Evolutionary conservation across 2,888 invertebrate genomes (phyloP).

Genomic region (Campaea margaritaria): DNA sequence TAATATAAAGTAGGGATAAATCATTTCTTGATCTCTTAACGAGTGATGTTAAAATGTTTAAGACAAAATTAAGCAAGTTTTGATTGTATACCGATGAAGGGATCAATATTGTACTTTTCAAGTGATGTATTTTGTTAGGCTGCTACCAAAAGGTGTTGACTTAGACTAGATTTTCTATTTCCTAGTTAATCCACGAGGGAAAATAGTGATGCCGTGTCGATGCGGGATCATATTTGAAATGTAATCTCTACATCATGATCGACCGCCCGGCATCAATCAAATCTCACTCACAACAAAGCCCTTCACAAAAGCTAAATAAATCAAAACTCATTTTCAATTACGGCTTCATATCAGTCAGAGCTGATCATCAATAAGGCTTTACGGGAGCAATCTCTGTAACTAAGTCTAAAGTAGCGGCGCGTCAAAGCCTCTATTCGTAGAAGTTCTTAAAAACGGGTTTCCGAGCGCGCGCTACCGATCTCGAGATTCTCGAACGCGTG

Average conservation of each 20-base stretch:
- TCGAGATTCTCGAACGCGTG: conserved; percentile 61
- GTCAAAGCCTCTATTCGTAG: conserved; percentile 81
- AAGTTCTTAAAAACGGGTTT: conserved; percentile 77
- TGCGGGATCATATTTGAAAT: not conserved
- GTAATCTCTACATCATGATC: conserved; percentile 27
- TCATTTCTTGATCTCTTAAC: too few species aligned
- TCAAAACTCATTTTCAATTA: conserved; percentile 45
- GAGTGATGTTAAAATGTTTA: too few species aligned
- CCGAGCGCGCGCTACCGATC: conserved; percentile 76
- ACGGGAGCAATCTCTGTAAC: conserved; percentile 57
- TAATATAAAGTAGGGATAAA: too few species aligned
- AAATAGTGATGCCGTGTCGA: not conserved
- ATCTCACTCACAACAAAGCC: conserved; percentile 33
- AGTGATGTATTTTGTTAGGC: not conserved
- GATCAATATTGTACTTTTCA: too few species aligned
- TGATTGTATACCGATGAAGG: too few species aligned
- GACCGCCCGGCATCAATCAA: conserved; percentile 38
- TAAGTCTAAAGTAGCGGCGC: conserved; percentile 54
- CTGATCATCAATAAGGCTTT: conserved; percentile 67
- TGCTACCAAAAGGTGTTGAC: too few species aligned
- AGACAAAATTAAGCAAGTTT: too few species aligned
- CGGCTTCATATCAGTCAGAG: conserved; percentile 42
- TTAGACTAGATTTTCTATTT: not conserved
- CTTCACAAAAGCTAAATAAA: conserved; percentile 38
- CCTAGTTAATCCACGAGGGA: too few species aligned